phyloP scores from a whole-genome alignment of 2,797 vertebrate genomes.

The Mus spretus region DNA sequence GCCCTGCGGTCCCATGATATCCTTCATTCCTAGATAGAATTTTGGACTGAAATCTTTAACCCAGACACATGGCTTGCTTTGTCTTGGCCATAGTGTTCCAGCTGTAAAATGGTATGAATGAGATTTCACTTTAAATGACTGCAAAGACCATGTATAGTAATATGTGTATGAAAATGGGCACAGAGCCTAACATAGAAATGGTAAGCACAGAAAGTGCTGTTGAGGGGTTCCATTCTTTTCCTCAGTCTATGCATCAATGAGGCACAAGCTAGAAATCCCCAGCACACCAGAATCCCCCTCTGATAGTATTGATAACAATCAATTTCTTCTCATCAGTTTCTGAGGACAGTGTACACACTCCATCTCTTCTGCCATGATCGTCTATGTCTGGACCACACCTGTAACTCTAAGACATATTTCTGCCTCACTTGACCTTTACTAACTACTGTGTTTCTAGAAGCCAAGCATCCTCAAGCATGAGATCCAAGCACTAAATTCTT shows the following conservation, averaged over 20 bases:
- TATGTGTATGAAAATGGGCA: accelerated
- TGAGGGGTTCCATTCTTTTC: not conserved
- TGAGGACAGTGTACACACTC: not conserved
- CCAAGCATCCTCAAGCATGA: not conserved
- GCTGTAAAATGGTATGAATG: too few relatives aligned
- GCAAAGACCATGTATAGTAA: not conserved
- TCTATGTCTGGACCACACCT: not conserved
- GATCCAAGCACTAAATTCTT: not conserved
- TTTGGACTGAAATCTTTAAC: not conserved
- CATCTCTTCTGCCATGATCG: accelerated
- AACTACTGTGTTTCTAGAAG: not conserved
- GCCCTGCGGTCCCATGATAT: too few relatives aligned
- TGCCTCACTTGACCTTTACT: not conserved
- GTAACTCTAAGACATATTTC: too few relatives aligned
- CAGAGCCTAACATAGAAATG: too few relatives aligned
- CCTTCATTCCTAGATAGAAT: not conserved
- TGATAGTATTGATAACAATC: not conserved
- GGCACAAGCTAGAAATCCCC: not conserved
- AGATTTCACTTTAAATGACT: not conserved
- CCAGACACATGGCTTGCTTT: accelerated
- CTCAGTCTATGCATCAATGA: not conserved
- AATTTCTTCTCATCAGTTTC: not conserved
- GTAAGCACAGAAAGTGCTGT: too few relatives aligned
- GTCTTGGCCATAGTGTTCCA: not conserved
- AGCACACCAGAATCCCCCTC: not conserved